Evolutionary conservation across 1,140 invertebrate species (phyloP).

Genomic region (Drosophila miranda): DNA sequence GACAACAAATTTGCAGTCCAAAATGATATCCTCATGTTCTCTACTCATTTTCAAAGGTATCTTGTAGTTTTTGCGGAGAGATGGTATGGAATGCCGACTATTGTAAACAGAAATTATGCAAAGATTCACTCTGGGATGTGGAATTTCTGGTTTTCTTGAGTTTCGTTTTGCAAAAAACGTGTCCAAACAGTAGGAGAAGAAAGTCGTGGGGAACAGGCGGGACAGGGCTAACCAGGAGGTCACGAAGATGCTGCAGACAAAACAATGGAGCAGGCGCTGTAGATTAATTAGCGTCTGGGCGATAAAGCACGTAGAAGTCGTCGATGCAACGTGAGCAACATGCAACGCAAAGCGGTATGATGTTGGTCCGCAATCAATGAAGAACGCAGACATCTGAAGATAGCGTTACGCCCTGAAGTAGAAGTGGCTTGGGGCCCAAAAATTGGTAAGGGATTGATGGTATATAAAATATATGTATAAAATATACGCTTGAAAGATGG

Average conservation of each 20-base stretch:
- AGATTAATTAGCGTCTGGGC: conserved; percentile 75
- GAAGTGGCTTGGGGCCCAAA: too few species aligned
- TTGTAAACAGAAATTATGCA: conserved; percentile 46
- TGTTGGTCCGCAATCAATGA: too few species aligned
- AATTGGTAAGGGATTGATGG: too few species aligned
- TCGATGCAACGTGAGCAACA: conserved; percentile 39
- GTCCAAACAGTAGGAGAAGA: conserved; percentile 36
- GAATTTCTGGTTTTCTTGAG: conserved; percentile 27
- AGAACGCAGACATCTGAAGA: too few species aligned
- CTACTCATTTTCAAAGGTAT: too few species aligned
- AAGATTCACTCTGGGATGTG: conserved; percentile 16
- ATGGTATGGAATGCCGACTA: too few species aligned
- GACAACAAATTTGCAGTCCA: too few species aligned
- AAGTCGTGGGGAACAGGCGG: conserved; percentile 2
- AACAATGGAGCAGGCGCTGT: conserved; percentile 58
- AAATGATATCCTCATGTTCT: too few species aligned
- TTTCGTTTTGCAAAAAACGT: conserved; percentile 61
- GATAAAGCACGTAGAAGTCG: conserved; percentile 69
- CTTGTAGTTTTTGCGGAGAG: too few species aligned
- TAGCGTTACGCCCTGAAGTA: too few species aligned
- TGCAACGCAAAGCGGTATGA: not conserved
- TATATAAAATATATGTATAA: too few species aligned
- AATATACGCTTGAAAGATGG: too few species aligned
- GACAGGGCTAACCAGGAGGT: conserved; percentile 5
- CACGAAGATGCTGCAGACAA: conserved; percentile 60